Percentiles rank a stretch among this genome's conserved stretches.
Evolutionary conservation across 2,113 vertebrate genomes (phyloP).

Genomic region (Hassar affinis): DNA sequence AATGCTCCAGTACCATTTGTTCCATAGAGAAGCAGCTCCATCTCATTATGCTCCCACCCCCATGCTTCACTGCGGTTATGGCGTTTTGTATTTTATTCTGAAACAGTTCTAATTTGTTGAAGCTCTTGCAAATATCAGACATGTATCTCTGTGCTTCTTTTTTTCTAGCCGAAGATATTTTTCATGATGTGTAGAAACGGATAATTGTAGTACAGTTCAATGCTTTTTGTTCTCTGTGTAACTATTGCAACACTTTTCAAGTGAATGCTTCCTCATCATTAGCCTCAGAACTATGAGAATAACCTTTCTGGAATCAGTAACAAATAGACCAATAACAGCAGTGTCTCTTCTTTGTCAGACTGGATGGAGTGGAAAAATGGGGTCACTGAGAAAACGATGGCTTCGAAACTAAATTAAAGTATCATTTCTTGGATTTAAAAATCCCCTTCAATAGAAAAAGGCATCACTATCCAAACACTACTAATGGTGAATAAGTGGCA

Average conservation of each 20-base stretch:
- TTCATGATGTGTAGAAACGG: not conserved
- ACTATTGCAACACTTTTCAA: not conserved
- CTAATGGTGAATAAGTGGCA: not conserved
- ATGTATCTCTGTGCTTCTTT: too few species aligned
- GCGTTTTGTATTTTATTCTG: not conserved
- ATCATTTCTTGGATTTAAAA: not conserved
- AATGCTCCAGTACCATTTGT: not conserved
- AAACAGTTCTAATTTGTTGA: not conserved
- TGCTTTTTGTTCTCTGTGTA: not conserved
- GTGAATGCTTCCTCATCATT: not conserved
- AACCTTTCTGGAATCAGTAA: not conserved
- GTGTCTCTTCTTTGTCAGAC: not conserved
- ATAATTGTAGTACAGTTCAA: too few species aligned
- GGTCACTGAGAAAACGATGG: not conserved
- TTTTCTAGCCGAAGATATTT: too few species aligned
- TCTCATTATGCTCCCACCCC: not conserved
- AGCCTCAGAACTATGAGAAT: too few species aligned
- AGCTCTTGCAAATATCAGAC: too few species aligned
- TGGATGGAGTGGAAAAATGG: not conserved
- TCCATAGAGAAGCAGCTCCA: not conserved
- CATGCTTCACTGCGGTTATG: not conserved
- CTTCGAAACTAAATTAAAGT: not conserved
- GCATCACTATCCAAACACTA: not conserved
- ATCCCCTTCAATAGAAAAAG: not conserved
- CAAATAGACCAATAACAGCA: not conserved